Evolutionary conservation across 2,888 invertebrate species (phyloP), one percentile per base, ranked within the genome.

Genomic region (Frankliniella fusca): DNA sequence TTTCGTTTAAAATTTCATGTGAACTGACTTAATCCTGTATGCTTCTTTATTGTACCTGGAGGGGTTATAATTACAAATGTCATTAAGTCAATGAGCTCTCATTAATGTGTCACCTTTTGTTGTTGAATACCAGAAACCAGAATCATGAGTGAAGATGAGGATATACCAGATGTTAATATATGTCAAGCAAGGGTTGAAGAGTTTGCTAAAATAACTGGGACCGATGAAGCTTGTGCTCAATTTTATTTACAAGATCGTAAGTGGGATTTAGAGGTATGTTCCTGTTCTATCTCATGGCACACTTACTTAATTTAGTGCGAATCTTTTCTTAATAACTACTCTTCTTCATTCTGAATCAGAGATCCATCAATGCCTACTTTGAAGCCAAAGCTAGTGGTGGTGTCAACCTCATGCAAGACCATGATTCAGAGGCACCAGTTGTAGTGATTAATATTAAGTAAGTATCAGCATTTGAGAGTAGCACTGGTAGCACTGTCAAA

Each of bases 221-320:
- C 90, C 0, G 90, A 91, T 86, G 88, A 88, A 48, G 90, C 90
- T 1, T 87, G 89, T 83, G 91, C 91, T 3, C 90, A 90, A 87
- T 90, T 89, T 84, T 90, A 89, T 86, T 86, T 91, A 28, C 91
- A 91, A 85, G 90, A 91, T 84, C 86, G 89, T 70, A 86, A 89
- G 11, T 91, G 91, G 91, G 86, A 90, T 85, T 84, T 91, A 8
- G 87, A 90, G 85, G 89, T 89, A 85, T 38, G 18, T 48, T 76
- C 27, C 5, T 38, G 38, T 38, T n/a, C n/a, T 18, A 61, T n/a
- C 61, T 61, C 18, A 15, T 61, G n/a, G n/a, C 11, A 61, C 20
- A 18, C n/a, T n/a, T n/a, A 61, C 20, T 61, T 61, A 12, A 61
- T 15, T 0, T 7, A 15, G 61, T 61, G 18, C 12, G 7, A 11